phyloP scores from a whole-genome alignment of 2,888 invertebrate genomes.

The Cantharis flavilabris region DNA sequence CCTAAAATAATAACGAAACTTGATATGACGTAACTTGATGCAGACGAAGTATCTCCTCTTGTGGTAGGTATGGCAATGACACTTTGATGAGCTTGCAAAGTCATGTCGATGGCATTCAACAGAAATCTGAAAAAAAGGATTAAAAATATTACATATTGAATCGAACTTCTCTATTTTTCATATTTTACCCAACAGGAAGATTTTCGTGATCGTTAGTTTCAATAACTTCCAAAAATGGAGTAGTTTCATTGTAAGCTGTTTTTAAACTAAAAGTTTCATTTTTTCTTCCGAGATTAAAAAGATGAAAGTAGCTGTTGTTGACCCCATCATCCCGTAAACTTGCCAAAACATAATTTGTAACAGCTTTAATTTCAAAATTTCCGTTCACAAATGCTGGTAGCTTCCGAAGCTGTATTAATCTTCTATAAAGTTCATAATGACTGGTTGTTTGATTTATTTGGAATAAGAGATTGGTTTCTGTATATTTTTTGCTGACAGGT shows the following conservation, averaged over 20 bases:
- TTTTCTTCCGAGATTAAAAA: constrained; percentile 55
- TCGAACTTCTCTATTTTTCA: neutral
- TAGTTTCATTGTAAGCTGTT: constrained; percentile 41
- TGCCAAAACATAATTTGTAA: constrained; percentile 19
- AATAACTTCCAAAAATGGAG: neutral
- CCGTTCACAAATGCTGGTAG: neutral
- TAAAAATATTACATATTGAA: neutral
- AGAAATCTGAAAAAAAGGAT: neutral
- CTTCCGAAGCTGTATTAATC: neutral
- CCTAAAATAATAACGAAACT: neutral
- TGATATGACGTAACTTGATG: neutral
- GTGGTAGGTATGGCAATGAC: neutral
- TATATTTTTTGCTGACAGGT: constrained; percentile 68
- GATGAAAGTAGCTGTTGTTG: constrained; percentile 37
- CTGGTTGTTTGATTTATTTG: constrained; percentile 58
- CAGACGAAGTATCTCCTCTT: rapidly evolving
- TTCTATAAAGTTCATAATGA: constrained; percentile 65
- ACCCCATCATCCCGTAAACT: neutral
- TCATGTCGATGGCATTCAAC: neutral
- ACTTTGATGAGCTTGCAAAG: constrained; percentile 10
- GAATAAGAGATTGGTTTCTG: constrained; percentile 61
- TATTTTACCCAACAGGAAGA: neutral
- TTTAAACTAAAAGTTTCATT: constrained; percentile 60
- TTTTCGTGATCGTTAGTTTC: neutral
- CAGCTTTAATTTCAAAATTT: neutral